Conservation (phyloP, 2,113 vertebrate genomes). For the Hypomesus transpacificus region DNA sequence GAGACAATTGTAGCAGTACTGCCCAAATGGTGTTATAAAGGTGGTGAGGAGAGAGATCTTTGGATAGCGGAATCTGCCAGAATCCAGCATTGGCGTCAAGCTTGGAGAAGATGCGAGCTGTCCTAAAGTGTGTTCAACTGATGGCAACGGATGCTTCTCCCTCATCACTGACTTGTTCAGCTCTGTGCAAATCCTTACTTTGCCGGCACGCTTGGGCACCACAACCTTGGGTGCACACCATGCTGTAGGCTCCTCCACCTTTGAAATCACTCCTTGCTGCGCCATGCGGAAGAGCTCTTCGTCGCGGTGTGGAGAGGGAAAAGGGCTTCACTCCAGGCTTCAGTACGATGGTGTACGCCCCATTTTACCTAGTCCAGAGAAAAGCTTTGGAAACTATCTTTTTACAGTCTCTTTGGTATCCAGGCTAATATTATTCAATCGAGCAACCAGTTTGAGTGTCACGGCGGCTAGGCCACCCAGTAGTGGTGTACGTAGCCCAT, state of each 20-base stretch:
- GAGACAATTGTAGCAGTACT: constrained; percentile 13
- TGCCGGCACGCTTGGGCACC: not conserved
- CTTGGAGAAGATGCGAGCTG: constrained; percentile 4
- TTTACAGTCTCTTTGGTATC: no score
- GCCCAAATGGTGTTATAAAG: constrained; percentile 38
- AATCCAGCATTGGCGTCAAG: constrained; percentile 9
- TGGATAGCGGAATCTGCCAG: constrained; percentile 3
- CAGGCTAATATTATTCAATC: no score
- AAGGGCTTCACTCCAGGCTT: not conserved
- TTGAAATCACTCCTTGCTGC: no score
- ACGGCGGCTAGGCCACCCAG: not conserved
- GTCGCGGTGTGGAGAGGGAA: no score
- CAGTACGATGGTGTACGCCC: constrained; percentile 8
- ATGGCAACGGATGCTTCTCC: not conserved
- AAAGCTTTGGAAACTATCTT: no score
- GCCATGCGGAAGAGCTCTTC: no score
- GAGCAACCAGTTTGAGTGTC: no score
- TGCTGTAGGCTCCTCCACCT: no score
- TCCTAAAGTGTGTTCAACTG: not conserved
- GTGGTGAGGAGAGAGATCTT: constrained; percentile 5
- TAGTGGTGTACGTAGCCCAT: not conserved
- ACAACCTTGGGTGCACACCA: not conserved
- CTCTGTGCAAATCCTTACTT: not conserved
- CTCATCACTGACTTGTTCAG: not conserved
- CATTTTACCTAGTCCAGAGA: not conserved